Conservation (phyloP, 2,888 invertebrate genomes). For the Drosophila antonietae region DNA sequence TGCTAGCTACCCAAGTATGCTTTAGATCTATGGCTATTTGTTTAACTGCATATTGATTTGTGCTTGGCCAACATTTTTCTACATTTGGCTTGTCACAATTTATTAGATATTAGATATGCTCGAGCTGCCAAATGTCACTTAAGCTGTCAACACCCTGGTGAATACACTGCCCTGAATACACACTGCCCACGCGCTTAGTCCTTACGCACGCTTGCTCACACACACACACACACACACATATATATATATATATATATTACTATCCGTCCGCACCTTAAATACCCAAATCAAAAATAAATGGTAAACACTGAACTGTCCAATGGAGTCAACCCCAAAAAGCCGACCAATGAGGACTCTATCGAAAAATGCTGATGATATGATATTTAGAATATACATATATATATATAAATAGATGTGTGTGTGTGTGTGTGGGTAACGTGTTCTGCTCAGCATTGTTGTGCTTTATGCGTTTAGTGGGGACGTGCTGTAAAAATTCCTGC, state of each 20-base stretch:
- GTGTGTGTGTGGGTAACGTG: slow-evolving; percentile 13
- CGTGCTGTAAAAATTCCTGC: slow-evolving; percentile 77
- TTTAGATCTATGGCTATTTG: not conserved
- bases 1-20: not conserved
- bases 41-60: slow-evolving; percentile 9
- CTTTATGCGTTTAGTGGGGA: slow-evolving; percentile 50
- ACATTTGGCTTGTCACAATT: slow-evolving; percentile 5
- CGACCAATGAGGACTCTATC: slow-evolving; percentile 61
- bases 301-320: slow-evolving; percentile 72
- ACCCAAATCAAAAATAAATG: slow-evolving; percentile 81
- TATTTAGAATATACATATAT: slow-evolving; percentile 66
- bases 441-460: slow-evolving; percentile 44
- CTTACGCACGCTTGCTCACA: slow-evolving; percentile 57
- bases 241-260: slow-evolving; percentile 44
- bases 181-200: not conserved
- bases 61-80: not conserved
- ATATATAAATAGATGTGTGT: not conserved
- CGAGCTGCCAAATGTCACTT: slow-evolving; percentile 72
- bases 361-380: slow-evolving; percentile 79
- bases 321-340: slow-evolving; percentile 48
- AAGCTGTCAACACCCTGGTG: slow-evolving; percentile 74
- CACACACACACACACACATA: slow-evolving; percentile 55
- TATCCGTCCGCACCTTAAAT: slow-evolving; percentile 76
- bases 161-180: slow-evolving; percentile 21
- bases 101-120: slow-evolving; percentile 50